Conservation (phyloP, 2,888 invertebrate genomes). For the Serrognathus titanus region DNA sequence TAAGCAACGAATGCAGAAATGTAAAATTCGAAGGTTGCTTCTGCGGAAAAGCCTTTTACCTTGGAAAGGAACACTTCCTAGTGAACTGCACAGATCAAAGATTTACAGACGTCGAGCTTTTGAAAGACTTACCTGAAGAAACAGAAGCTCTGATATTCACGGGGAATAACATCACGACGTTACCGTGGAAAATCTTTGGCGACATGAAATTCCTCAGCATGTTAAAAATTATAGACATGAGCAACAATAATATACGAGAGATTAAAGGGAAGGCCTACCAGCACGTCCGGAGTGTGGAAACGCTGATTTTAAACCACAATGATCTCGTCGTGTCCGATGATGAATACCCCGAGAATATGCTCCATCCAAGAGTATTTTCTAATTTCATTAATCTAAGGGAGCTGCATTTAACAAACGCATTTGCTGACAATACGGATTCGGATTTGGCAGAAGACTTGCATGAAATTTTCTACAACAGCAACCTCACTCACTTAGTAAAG, state of each 20-base stretch:
- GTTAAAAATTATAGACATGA: conserved; percentile 68
- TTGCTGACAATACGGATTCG: conserved; percentile 61
- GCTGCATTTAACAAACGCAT: conserved; percentile 70
- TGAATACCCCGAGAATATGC: conserved; percentile 55
- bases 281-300: conserved; percentile 64
- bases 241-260: conserved; percentile 65
- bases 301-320: conserved; percentile 70
- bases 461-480: conserved; percentile 67
- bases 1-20: conserved; percentile 28
- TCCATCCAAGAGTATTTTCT: conserved; percentile 67
- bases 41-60: conserved; percentile 56
- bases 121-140: conserved; percentile 60
- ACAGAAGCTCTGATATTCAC: conserved; percentile 69
- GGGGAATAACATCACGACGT: conserved; percentile 62
- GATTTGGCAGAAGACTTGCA: conserved; percentile 64
- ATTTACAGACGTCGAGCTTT: conserved; percentile 57
- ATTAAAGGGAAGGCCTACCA: conserved; percentile 74
- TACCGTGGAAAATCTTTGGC: conserved; percentile 72
- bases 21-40: conserved; percentile 48
- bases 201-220: conserved; percentile 56
- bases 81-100: conserved; percentile 69
- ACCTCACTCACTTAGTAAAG: conserved; percentile 62
- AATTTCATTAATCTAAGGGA: conserved; percentile 67
- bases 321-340: conserved; percentile 58
- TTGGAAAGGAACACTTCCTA: conserved; percentile 53